Evolutionary conservation across 2,113 vertebrate genomes (phyloP).

Genomic region (Falcunculus frontatus): DNA sequence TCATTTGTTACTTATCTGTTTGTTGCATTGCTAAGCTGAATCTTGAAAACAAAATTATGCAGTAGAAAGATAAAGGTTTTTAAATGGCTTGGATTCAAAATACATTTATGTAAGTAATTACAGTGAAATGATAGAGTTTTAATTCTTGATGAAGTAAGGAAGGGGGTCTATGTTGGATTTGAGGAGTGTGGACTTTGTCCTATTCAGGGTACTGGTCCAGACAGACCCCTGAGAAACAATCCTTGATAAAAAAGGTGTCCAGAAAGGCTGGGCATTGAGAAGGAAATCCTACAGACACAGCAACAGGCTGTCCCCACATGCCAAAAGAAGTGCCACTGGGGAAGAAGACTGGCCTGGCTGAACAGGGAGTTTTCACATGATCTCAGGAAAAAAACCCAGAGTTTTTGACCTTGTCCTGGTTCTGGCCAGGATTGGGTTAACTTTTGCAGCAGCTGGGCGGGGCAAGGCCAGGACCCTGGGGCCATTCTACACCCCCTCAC

Average conservation of each 20-base stretch:
- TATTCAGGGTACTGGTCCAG: background rate
- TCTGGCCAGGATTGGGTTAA: background rate
- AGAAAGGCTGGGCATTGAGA: background rate
- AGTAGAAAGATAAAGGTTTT: background rate
- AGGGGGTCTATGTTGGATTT: background rate
- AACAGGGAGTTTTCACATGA: background rate
- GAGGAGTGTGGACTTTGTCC: background rate
- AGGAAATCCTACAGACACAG: background rate
- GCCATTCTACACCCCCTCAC: background rate
- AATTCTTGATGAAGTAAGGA: background rate
- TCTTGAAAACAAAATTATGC: background rate
- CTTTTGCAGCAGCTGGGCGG: background rate
- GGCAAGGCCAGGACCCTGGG: fast-evolving
- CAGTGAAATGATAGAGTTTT: background rate
- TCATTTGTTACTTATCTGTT: background rate
- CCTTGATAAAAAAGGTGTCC: background rate
- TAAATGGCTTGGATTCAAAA: background rate
- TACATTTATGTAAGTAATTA: background rate
- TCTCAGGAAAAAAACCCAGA: no score
- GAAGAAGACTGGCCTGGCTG: background rate
- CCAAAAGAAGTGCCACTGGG: background rate
- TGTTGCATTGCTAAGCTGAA: background rate
- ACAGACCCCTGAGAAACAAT: background rate
- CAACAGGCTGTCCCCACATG: background rate
- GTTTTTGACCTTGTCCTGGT: background rate